Evolutionary conservation across 2,797 vertebrate genomes (phyloP).

Genomic region (Numenius phaeopus): DNA sequence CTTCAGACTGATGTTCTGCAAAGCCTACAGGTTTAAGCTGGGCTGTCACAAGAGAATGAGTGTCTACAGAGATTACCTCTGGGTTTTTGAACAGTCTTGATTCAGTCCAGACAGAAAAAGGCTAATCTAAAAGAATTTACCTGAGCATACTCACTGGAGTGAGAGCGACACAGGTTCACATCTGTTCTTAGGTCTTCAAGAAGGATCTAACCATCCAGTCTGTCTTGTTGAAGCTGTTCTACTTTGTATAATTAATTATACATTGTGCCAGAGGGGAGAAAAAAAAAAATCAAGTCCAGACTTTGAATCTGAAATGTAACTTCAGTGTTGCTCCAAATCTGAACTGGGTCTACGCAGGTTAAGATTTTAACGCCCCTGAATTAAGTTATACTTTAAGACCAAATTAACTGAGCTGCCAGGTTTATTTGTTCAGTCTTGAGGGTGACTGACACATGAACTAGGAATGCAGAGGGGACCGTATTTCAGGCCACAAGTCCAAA

Average conservation of each 20-base stretch:
- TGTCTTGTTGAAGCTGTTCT: slow-evolving; percentile 18
- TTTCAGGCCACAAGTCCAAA: neutral
- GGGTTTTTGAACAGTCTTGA: neutral
- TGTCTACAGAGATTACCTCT: neutral
- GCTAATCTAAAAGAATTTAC: neutral
- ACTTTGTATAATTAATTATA: neutral
- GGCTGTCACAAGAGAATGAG: neutral
- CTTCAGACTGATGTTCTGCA: neutral
- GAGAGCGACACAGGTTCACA: neutral
- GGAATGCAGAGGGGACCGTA: neutral
- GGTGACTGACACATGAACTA: neutral
- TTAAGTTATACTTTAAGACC: neutral
- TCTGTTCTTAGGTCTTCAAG: neutral
- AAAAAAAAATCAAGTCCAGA: neutral
- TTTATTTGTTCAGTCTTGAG: neutral
- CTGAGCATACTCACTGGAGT: neutral
- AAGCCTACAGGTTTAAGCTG: neutral
- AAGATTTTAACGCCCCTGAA: neutral
- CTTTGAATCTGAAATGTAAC: neutral
- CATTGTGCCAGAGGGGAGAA: neutral
- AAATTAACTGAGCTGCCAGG: neutral
- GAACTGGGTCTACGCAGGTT: neutral
- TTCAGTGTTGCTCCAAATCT: neutral
- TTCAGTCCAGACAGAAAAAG: neutral
- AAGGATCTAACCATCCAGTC: neutral